These are phyloP conservation scores for Allophyes oxyacanthae DNA, from an alignment of 2,888 invertebrate species.

Conservation along the genomic window DNA sequence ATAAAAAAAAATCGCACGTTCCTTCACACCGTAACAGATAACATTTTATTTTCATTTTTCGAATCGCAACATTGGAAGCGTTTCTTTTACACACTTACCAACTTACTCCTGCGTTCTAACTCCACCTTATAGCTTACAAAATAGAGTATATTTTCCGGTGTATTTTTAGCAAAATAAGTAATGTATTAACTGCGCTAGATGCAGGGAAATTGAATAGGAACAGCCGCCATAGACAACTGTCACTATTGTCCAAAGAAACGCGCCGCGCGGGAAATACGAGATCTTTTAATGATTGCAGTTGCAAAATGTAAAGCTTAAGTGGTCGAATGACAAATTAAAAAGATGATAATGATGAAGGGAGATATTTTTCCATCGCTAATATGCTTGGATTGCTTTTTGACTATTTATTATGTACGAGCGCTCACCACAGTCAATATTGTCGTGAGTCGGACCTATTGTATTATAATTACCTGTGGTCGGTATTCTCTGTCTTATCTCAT, in stretches of 20 bases:
- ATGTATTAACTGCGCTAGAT: conserved; percentile 53
- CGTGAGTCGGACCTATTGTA: no score
- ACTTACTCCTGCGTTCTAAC: conserved; percentile 5
- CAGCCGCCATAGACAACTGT: conserved; percentile 61
- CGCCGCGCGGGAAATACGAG: conserved; percentile 54
- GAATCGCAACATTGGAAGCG: conserved; percentile 52
- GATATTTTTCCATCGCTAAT: conserved; percentile 5
- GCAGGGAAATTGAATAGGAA: conserved; percentile 64
- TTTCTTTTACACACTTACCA: conserved; percentile 46
- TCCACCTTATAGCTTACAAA: fast-evolving
- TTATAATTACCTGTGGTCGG: no score
- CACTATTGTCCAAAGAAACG: conserved; percentile 61
- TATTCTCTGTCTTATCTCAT: no score
- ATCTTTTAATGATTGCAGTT: conserved; percentile 71
- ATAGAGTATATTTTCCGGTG: conserved; percentile 23
- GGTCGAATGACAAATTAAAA: conserved; percentile 78
- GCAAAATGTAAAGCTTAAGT: conserved; percentile 67
- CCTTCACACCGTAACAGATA: conserved; percentile 19
- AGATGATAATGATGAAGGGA: conserved; percentile 42
- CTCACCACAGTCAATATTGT: no score
- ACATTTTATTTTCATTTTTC: conserved; percentile 49
- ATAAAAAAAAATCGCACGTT: conserved; percentile 21
- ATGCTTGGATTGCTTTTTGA: background rate
- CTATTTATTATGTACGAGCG: no score
- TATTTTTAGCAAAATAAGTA: background rate